Conservation (phyloP, 2,113 vertebrate genomes). For the Shinisaurus crocodilurus region DNA sequence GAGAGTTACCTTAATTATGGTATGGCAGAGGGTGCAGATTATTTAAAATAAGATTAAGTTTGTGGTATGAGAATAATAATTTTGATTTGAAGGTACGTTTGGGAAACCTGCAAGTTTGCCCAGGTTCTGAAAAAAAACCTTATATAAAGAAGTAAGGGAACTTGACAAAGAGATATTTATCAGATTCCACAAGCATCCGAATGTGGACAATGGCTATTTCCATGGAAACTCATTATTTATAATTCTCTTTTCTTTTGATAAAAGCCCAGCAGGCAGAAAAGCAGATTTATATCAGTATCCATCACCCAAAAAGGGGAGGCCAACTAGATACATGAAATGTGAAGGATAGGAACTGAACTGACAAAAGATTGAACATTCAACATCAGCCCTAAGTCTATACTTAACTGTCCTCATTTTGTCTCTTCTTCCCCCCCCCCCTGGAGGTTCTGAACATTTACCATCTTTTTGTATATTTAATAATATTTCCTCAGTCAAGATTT, state of each 20-base stretch:
- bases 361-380: slow-evolving; percentile 13
- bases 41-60: not conserved
- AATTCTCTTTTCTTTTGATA: slow-evolving; percentile 13
- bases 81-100: not conserved
- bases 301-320: slow-evolving; percentile 13
- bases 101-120: not conserved
- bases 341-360: slow-evolving; percentile 10
- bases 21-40: not conserved
- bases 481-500: not conserved
- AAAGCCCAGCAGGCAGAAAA: slow-evolving; percentile 18
- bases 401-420: slow-evolving; percentile 30
- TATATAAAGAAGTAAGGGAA: not conserved
- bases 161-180: not conserved
- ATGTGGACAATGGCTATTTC: slow-evolving; percentile 16
- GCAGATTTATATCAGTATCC: slow-evolving; percentile 27
- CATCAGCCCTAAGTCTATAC: slow-evolving; percentile 3
- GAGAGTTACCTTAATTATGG: not conserved
- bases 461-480: not conserved
- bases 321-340: not conserved
- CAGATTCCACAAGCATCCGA: slow-evolving; percentile 19
- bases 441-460: not conserved
- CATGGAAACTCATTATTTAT: slow-evolving; percentile 13
- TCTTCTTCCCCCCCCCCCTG: not conserved
- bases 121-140: not conserved
- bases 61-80: not conserved